These are phyloP conservation scores for Tamandua tetradactyla DNA, from an alignment of 2,797 vertebrate genomes.

Conservation along the genomic window DNA sequence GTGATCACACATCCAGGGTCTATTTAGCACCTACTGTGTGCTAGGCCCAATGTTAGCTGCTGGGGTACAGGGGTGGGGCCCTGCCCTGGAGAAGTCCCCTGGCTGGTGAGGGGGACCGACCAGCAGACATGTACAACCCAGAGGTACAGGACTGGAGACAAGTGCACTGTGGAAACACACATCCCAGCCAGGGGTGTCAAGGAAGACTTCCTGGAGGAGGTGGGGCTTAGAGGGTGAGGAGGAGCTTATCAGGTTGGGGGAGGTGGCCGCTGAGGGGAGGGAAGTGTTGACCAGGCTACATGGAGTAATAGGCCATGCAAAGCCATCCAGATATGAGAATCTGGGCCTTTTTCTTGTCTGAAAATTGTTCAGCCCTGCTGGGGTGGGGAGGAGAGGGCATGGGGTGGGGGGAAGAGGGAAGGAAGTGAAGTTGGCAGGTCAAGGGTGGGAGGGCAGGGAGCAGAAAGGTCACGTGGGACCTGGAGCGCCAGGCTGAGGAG, in stretches of 20 bases:
- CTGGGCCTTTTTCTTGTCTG: neutral
- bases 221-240: neutral
- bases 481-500: neutral
- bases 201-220: conserved; percentile 1
- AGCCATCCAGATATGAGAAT: neutral
- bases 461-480: rapidly evolving
- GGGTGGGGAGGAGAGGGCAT: no score
- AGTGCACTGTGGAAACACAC: neutral
- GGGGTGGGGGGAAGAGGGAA: neutral
- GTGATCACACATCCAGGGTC: neutral
- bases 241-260: neutral
- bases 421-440: neutral
- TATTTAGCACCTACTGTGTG: neutral
- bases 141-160: neutral
- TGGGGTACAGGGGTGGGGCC: neutral
- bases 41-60: neutral
- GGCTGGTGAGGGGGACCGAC: neutral
- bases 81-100: neutral
- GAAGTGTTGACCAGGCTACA: neutral
- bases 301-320: neutral
- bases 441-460: neutral
- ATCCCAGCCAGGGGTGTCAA: no score
- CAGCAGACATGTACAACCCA: neutral
- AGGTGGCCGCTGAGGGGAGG: neutral
- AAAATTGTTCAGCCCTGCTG: neutral